Evolutionary conservation across 2,113 vertebrate species (phyloP).

Genomic region (Etia nguti): DNA sequence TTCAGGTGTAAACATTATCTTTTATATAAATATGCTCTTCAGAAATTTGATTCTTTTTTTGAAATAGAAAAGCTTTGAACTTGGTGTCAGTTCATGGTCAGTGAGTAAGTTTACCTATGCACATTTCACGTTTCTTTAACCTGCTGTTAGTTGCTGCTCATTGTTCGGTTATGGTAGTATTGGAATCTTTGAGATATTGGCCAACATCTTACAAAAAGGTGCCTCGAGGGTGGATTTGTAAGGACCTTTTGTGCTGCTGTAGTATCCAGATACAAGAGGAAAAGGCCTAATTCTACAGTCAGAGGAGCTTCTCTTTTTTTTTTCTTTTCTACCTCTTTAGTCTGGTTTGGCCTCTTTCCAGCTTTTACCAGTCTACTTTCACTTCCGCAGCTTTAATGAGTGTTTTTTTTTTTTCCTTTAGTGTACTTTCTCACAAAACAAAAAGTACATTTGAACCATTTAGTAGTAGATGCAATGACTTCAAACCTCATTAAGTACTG

Average conservation of each 20-base stretch:
- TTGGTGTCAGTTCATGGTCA: not conserved
- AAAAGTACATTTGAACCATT: conserved; percentile 13
- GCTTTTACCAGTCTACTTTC: conserved; percentile 9
- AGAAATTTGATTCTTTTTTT: not conserved
- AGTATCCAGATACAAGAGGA: conserved; percentile 5
- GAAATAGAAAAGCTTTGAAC: not conserved
- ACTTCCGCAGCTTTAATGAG: conserved; percentile 19
- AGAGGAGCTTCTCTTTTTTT: not conserved
- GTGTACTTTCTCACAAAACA: conserved; percentile 33
- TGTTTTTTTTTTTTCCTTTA: not conserved
- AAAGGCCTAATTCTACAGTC: conserved; percentile 38
- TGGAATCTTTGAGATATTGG: not conserved
- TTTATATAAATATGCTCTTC: not conserved
- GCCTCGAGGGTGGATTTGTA: not conserved
- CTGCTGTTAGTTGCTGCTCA: not conserved
- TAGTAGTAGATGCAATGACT: conserved; percentile 5
- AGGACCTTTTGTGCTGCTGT: conserved; percentile 29
- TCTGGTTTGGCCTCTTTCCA: conserved; percentile 32
- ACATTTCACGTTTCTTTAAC: not conserved
- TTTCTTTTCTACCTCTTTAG: conserved; percentile 10
- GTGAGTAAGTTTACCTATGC: not conserved
- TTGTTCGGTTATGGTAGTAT: not conserved
- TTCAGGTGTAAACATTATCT: not conserved
- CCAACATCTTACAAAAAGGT: conserved; percentile 13
- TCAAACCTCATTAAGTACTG: conserved; percentile 11